Evolutionary conservation across 2,888 invertebrate genomes (phyloP), one percentile per base, ranked within the genome.

Genomic region (Drosophila macrothrix): DNA sequence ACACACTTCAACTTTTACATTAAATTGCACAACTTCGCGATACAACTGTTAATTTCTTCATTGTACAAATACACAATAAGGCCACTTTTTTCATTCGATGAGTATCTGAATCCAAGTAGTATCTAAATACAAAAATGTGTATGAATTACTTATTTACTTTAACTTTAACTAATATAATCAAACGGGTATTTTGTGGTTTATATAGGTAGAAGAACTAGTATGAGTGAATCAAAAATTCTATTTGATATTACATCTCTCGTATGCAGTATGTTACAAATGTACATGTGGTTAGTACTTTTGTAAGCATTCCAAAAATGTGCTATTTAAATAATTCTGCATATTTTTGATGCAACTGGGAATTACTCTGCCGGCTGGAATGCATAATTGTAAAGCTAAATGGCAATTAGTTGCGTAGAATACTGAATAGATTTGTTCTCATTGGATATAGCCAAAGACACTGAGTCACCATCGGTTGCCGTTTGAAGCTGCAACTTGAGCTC

Each of bases 391-490:
- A 46, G 7, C 46, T 46, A 46, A 46, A 46, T 46, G 46, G 46
- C 25, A 46, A 25, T 46, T 43, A 43, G 12, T 43, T 43, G 22
- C 41, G 4, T 5, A n/a, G 41, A 41, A 22, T 41, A 12, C 12
- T 12, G n/a, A 41, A 41, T 12, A 43, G 22, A 43, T 22, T 43
- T 22, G 12, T 12, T 4, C 22, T 2, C 41, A 12, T 16, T 46
- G 25, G 4, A 46, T 46, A 4, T 25, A 16, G 46, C 25, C 25
- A 46, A 16, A 16, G 16, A 46, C 56, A 39, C 29, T 71, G 73
- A 72, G 49, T 73, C 73, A 73, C 49, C 56, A 22, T 39, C 31
- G 35, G 37, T 53, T 59, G 37, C 6, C n/a, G 22, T 6, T 29
- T 41, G 5, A 41, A 46, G 56, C 4, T 61, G 50, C 61, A 61